Base-by-base conservation (phyloP, 2,888 invertebrate genomes). In the Xestoiulus laeticollis region DNA sequence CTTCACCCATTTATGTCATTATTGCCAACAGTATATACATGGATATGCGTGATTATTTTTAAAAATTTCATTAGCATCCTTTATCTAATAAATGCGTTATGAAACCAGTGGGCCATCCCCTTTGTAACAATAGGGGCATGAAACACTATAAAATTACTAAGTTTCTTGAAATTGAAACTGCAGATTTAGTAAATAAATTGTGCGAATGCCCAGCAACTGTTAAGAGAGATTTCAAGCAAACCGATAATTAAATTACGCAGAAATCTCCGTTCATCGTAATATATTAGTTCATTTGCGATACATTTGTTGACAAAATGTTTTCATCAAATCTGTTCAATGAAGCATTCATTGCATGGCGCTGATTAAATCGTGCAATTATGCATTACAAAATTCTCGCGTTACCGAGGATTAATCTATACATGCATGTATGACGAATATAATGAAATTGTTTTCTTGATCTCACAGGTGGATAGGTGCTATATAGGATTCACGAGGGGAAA, bases 141-240 rank as follows among this genome's bases (percentile, higher is more conserved):
- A 78, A 12, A 78, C 78, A 78, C 78, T 78, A 78, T 78, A 78
- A 30, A 78, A 78, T 78, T 78, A 78, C 78, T 16, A 30, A 78
- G 78, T 78, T 78, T 78, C 78, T 8, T 14, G 30, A 78, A 32
- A 78, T 78, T 78, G 8, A 78, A 30, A 10, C 26, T 12, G 26
- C 68, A 26, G 53, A 16, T 53, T 4, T 68, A 30, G 78, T 78
- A 26, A 78, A 78, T 78, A 30, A 78, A 78, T 78, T 78, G 78
- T 30, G 30, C 78, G 78, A 78, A 30, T 78, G 78, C 78, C 30
- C 30, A 78, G 78, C 78, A 78, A 78, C 78, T 78, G 12, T 78
- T 30, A 78, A 78, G 78, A 16, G 78, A 12, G 78, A 30, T 16
- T 2, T 32, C 30, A 30, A 30, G 14, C 30, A 14, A 30, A 26